A percentile compares a stretch with the other conserved stretches of the same genome.
Conservation (phyloP, 2,888 invertebrate species). For the Callyntrura sp. region DNA sequence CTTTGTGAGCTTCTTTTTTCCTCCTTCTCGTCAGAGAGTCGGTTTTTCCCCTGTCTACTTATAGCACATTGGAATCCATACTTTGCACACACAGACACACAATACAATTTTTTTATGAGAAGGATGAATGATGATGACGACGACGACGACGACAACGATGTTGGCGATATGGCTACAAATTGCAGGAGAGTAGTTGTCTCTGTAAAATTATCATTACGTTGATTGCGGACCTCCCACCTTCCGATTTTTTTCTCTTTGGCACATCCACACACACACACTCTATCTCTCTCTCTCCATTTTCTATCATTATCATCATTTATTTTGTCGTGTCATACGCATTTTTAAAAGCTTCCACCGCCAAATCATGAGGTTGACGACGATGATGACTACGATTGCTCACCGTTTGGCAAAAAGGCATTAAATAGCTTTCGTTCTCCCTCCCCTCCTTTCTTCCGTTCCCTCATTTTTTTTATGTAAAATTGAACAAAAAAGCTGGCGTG, state of each 20-base stretch:
- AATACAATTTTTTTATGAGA: slow-evolving; percentile 34
- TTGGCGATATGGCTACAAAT: slow-evolving; percentile 3
- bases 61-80: background rate
- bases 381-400: background rate
- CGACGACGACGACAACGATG: slow-evolving; percentile 11
- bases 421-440: background rate
- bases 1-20: slow-evolving; percentile 27
- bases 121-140: slow-evolving; percentile 53
- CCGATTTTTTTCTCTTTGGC: background rate
- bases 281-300: too few species aligned
- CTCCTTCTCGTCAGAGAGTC: background rate
- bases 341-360: background rate
- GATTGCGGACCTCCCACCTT: slow-evolving; percentile 3
- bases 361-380: background rate
- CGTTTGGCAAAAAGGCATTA: background rate
- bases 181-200: background rate
- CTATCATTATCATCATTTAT: background rate
- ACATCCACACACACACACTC: background rate
- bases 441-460: background rate
- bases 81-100: slow-evolving; percentile 3
- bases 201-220: background rate
- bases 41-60: background rate
- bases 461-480: background rate
- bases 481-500: slow-evolving; percentile 47
- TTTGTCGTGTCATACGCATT: background rate